Percentiles rank a stretch among this genome's conserved stretches.
Conservation (phyloP, 2,113 vertebrate species). For the Ictalurus furcatus region DNA sequence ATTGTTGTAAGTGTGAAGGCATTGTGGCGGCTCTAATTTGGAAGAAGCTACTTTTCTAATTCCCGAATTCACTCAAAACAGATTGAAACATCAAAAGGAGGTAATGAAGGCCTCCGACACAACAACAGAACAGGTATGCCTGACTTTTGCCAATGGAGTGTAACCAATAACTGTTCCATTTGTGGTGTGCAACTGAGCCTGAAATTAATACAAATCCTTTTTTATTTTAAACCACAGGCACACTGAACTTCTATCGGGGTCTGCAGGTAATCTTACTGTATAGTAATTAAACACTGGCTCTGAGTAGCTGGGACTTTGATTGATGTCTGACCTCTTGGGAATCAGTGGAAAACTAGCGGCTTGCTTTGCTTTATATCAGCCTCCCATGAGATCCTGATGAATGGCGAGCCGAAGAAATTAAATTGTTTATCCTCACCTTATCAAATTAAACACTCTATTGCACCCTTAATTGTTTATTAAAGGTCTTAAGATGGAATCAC, state of each 20-base stretch:
- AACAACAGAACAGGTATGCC: conserved; percentile 40
- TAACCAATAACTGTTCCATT: conserved; percentile 53
- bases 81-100: conserved; percentile 53
- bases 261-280: conserved; percentile 48
- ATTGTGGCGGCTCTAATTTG: conserved; percentile 2
- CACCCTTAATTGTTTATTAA: conserved; percentile 64
- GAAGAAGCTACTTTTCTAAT: conserved; percentile 26
- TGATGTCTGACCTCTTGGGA: conserved; percentile 58
- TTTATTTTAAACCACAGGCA: conserved; percentile 40
- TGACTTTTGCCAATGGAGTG: conserved; percentile 38
- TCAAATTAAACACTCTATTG: conserved; percentile 61
- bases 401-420: conserved; percentile 57
- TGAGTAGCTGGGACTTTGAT: conserved; percentile 49
- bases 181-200: conserved; percentile 51
- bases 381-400: conserved; percentile 47
- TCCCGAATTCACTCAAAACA: conserved; percentile 24
- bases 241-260: conserved; percentile 28
- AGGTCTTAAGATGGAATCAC: conserved; percentile 61
- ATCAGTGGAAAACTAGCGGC: conserved; percentile 40
- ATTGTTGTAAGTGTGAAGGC: background rate
- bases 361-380: conserved; percentile 32
- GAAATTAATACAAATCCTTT: conserved; percentile 55
- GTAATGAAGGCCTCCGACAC: conserved; percentile 43
- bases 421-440: conserved; percentile 59
- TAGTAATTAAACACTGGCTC: conserved; percentile 49